A percentile compares a stretch with the other conserved stretches of the same genome.
Conservation (phyloP, 2,797 vertebrate species). For the Bufotes viridis region DNA sequence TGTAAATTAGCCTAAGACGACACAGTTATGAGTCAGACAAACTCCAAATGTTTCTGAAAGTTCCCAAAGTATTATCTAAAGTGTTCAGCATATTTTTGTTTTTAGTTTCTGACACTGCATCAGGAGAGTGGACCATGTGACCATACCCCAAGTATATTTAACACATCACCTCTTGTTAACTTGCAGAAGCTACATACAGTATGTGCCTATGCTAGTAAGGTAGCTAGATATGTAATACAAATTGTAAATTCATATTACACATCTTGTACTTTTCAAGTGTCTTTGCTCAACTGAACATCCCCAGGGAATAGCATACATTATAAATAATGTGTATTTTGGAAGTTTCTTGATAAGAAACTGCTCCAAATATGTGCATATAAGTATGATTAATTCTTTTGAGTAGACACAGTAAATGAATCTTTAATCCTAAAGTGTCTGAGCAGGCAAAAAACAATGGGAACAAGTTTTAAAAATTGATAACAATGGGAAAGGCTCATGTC, state of each 20-base stretch:
- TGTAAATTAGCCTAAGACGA: too few relatives aligned
- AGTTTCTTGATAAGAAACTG: not conserved
- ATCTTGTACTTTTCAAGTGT: not conserved
- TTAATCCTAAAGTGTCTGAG: not conserved
- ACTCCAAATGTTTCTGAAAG: too few relatives aligned
- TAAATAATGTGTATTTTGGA: constrained; percentile 3
- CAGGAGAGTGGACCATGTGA: too few relatives aligned
- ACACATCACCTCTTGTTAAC: too few relatives aligned
- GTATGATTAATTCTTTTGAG: not conserved
- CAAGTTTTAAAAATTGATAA: not conserved
- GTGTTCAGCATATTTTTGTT: too few relatives aligned
- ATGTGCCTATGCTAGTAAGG: not conserved
- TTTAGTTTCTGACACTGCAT: too few relatives aligned
- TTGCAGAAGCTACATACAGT: not conserved
- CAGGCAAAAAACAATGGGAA: not conserved
- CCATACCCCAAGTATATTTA: too few relatives aligned
- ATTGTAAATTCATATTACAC: not conserved
- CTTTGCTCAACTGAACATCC: not conserved
- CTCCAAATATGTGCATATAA: not conserved
- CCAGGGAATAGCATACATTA: not conserved
- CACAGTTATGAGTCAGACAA: too few relatives aligned
- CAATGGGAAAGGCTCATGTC: not conserved
- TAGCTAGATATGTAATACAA: not conserved
- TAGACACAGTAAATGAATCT: not conserved
- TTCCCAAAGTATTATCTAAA: too few relatives aligned